Base-by-base conservation (phyloP, 2,797 vertebrate genomes). In the Epinephelus malabaricus region DNA sequence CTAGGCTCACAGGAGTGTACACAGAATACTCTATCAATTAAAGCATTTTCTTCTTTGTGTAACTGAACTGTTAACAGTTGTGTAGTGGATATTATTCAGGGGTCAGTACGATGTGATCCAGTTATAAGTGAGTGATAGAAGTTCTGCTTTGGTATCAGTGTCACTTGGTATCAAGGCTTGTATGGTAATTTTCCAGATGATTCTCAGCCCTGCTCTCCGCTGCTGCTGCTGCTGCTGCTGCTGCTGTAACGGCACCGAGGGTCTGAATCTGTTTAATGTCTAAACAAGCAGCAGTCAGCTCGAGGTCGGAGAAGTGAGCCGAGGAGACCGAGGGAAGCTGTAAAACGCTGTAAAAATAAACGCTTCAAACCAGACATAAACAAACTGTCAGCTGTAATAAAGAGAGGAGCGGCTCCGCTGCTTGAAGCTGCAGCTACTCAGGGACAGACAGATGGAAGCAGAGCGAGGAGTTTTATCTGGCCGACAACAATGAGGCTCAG, bases 261-360 rank as follows among this genome's bases (percentile, higher is more conserved):
- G 58, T 84, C 77, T 81, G 82, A 86, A 86, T 89, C 77, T 89
- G 80, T 89, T 89, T 81, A 86, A 78, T 60, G 87, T 86, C 84
- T 71, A 78, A 84, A 88, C 76, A 70, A 84, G 84, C 84, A 72
- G 76, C 81, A 86, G 83, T 86, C 81, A 68, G 79, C 84, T 83
- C 55, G 82, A 86, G 82, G 87, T 89, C 80, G 81, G 82, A 86
- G 82, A 50, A 81, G 85, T 51, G 75, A 73, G 78, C 58, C 60
- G 75, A 40, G 59, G 79, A 79, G 79, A 50, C 59, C 47, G 66
- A 58, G 76, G 66, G 69, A 79, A 82, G 81, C 83, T 71, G 79
- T 59, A 65, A 73, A 71, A 76, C n/a, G 75, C 70, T 71, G 81
- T 62, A 78, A 71, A 88, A 86, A 79, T 76, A 84, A 88, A 83